These are phyloP conservation scores for Phyto melanocephala DNA, from an alignment of 2,888 invertebrate genomes.

Conservation along the genomic window DNA sequence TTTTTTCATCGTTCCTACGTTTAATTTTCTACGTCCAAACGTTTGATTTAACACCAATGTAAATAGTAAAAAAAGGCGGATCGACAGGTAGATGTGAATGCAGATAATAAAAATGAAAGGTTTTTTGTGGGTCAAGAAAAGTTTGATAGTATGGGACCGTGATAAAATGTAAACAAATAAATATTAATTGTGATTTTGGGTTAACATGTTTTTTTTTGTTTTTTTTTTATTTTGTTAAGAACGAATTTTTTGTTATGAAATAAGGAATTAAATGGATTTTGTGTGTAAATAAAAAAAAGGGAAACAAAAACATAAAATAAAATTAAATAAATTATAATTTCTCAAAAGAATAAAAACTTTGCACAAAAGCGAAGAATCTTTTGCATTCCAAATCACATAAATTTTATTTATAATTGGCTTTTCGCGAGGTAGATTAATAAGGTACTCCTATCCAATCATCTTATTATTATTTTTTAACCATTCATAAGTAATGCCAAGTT, in stretches of 20 bases:
- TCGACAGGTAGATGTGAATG: too few species aligned
- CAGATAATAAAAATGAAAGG: neutral
- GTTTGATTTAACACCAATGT: constrained; percentile 13
- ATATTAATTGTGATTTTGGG: constrained; percentile 49
- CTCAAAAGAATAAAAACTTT: neutral
- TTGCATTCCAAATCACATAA: neutral
- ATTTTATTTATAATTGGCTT: too few species aligned
- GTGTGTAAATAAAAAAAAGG: constrained; percentile 26
- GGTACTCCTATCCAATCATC: too few species aligned
- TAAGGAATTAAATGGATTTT: neutral
- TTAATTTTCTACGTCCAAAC: neutral
- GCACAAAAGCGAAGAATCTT: constrained; percentile 1
- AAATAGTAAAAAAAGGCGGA: constrained; percentile 18
- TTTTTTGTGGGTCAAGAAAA: neutral
- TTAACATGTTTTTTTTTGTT: constrained; percentile 42
- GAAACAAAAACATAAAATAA: constrained; percentile 49
- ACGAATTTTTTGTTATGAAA: constrained; percentile 10
- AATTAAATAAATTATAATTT: constrained; percentile 39
- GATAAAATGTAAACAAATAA: constrained; percentile 54
- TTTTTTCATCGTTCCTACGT: constrained; percentile 4
- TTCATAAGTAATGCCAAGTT: too few species aligned
- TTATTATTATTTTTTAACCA: too few species aligned
- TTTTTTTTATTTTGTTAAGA: neutral
- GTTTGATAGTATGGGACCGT: neutral
- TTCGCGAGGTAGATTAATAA: too few species aligned